Percentiles rank a stretch among this genome's conserved stretches.
phyloP scores from a whole-genome alignment of 2,797 vertebrate species.

The Strix occidentalis region DNA sequence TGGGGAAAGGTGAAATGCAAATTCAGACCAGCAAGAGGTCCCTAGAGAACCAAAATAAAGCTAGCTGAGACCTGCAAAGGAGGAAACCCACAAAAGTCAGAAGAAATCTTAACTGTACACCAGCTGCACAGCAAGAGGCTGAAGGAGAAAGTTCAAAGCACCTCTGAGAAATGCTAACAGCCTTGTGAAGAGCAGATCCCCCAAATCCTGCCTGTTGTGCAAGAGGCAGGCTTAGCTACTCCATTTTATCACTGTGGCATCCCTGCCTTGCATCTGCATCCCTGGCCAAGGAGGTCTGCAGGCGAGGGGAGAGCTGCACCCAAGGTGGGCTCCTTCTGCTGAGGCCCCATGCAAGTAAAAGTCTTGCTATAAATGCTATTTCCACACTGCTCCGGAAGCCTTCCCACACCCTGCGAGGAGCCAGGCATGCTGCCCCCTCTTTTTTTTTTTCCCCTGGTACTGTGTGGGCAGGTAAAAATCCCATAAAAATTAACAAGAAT shows the following conservation, averaged over 20 bases:
- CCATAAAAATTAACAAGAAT: neutral
- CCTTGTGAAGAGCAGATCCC: neutral
- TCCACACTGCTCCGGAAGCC: neutral
- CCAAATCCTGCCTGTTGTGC: fast-evolving
- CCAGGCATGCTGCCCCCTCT: neutral
- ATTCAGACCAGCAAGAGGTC: neutral
- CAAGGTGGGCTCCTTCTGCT: neutral
- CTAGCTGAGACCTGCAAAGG: neutral
- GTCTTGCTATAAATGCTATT: fast-evolving
- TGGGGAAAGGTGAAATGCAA: neutral
- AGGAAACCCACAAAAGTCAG: neutral
- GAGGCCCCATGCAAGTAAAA: no score
- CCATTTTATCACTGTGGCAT: neutral
- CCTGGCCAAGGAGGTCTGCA: neutral
- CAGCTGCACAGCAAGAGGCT: neutral
- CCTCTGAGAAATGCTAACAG: neutral
- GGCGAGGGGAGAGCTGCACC: neutral
- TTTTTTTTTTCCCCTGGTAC: neutral
- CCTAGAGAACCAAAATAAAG: neutral
- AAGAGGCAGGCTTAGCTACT: neutral
- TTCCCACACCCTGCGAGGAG: neutral
- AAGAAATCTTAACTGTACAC: neutral
- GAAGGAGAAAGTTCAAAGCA: neutral
- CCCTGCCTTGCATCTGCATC: neutral
- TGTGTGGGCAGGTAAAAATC: neutral